A percentile compares a stretch with the other conserved stretches of the same genome.
Conservation (phyloP, 1,140 invertebrate species). For the Tetragonula clypearis region DNA sequence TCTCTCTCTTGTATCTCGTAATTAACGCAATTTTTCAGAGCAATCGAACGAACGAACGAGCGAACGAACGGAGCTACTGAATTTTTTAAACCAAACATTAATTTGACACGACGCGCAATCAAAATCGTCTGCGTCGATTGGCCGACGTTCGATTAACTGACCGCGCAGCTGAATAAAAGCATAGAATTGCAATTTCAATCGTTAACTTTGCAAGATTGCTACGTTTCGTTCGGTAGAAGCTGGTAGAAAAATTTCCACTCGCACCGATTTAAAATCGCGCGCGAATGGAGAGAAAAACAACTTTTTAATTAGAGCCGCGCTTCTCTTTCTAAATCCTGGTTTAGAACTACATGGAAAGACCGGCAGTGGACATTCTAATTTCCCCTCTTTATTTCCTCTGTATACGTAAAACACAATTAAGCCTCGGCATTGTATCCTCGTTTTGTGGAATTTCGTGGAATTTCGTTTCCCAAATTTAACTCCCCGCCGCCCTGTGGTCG, state of each 20-base stretch:
- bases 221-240: background rate
- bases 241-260: background rate
- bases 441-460: background rate
- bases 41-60: background rate
- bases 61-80: background rate
- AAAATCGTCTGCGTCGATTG: constrained; percentile 20
- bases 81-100: too few relatives aligned
- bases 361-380: background rate
- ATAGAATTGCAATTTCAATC: background rate
- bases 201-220: background rate
- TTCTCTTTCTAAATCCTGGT: background rate
- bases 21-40: background rate
- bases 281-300: background rate
- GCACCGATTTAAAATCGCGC: background rate
- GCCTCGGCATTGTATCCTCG: too few relatives aligned
- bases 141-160: constrained; percentile 2
- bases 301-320: background rate
- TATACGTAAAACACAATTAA: background rate
- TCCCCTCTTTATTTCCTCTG: background rate
- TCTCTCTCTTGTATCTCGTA: background rate
- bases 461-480: background rate
- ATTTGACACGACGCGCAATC: constrained; percentile 4
- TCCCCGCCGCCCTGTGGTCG: background rate
- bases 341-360: background rate
- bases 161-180: background rate